Evolutionary conservation across 2,888 invertebrate genomes (phyloP).

Genomic region (Panzeria rudis): DNA sequence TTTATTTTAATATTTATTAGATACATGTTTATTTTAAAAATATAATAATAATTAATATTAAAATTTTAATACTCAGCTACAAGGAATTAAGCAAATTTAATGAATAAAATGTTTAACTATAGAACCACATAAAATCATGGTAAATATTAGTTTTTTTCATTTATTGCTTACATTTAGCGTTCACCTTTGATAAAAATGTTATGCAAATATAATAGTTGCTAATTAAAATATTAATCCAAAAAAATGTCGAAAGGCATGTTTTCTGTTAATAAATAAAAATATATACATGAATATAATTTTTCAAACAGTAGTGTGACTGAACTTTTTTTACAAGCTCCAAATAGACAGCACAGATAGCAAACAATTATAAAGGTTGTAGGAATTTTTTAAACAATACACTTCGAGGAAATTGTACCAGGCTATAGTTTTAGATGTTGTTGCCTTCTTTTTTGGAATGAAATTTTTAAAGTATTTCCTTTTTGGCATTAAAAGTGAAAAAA

Average conservation of each 20-base stretch:
- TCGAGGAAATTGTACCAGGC: not conserved
- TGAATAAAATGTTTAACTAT: no score
- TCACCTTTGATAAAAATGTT: slow-evolving; percentile 66
- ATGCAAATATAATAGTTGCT: slow-evolving; percentile 61
- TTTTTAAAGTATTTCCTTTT: not conserved
- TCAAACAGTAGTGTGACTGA: slow-evolving; percentile 42
- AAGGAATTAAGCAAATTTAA: no score
- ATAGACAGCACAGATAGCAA: not conserved
- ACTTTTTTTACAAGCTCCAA: not conserved
- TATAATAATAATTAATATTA: no score
- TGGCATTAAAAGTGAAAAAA: not conserved
- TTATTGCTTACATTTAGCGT: slow-evolving; percentile 36
- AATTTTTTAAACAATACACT: slow-evolving; percentile 1
- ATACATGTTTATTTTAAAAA: no score
- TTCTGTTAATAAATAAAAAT: slow-evolving; percentile 20
- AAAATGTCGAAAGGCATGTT: slow-evolving; percentile 54
- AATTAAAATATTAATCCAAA: slow-evolving; percentile 68
- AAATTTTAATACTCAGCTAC: no score
- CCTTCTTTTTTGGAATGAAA: not conserved
- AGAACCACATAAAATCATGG: no score
- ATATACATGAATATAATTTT: slow-evolving; percentile 9
- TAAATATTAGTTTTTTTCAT: not conserved
- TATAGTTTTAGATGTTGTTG: no score
- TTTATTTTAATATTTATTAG: no score
- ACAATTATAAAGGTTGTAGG: not conserved